Base-by-base conservation (phyloP, 1,140 invertebrate species). In the Aethina tumida region DNA sequence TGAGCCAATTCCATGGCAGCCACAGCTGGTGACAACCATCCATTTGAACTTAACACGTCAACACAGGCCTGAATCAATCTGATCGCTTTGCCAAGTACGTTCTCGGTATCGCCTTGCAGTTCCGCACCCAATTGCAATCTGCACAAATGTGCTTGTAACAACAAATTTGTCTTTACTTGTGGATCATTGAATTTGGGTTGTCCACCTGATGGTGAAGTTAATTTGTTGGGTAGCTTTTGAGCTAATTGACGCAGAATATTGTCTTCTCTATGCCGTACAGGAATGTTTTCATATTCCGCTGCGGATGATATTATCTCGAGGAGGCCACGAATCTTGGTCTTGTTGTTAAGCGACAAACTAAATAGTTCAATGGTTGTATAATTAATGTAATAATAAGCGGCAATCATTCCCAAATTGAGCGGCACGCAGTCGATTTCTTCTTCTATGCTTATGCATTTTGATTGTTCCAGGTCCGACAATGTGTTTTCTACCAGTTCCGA, bases 381-480 rank as follows among this genome's bases (percentile, higher is more conserved):
- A 65, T 98, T 97, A 47, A 99, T 99, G 60, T 99, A 99, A 63
- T 99, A 99, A 63, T 99, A 99, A 0, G 95, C 93, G 2, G 96
- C 95, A 64, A 99, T 99, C 93, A 99, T 99, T 42, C 97, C 97
- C 57, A 99, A 68, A 70, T 99, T 99, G 1, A 99, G 68, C 0
- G 96, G 90, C 29, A 87, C 71, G 0, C 89, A 87, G 60, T 99
- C 94, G 78, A 99, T 94, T 43, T 99, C 96, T 51, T 99, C 94
- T 64, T 98, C 94, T 6, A 99, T 81, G 28, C 86, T 86, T 39
- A 99, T 97, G 61, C 97, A 99, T 63, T 98, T 97, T 0, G 92
- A 94, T 59, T 97, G 90, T 61, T 99, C 94, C 41, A 99, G 66
- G 60, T 99, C 95, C 44, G 76, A 81, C 0, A 99, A 68, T 0